phyloP scores from a whole-genome alignment of 2,113 vertebrate species.

The Chaetodon auriga region DNA sequence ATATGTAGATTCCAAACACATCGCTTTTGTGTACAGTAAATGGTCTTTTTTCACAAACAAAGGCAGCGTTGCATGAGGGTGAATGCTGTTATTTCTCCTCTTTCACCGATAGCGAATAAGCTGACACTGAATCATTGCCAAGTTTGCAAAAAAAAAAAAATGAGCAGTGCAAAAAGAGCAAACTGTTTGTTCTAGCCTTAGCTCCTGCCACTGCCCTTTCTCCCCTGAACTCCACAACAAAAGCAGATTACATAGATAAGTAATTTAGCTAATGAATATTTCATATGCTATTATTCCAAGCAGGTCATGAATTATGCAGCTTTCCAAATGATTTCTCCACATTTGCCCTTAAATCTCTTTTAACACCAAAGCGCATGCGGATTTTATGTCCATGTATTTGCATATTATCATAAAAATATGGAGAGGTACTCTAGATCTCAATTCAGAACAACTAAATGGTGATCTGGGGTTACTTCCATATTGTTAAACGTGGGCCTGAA shows the following conservation, averaged over 20 bases:
- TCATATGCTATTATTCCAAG: constrained; percentile 78
- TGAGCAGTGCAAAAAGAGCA: constrained; percentile 32
- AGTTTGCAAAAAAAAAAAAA: neutral
- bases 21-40: constrained; percentile 11
- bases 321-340: constrained; percentile 62
- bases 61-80: constrained; percentile 3
- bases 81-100: constrained; percentile 16
- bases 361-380: constrained; percentile 42
- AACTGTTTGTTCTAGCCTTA: constrained; percentile 55
- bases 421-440: neutral
- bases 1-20: constrained; percentile 24
- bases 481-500: neutral
- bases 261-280: constrained; percentile 80
- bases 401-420: constrained; percentile 63
- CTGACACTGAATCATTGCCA: constrained; percentile 37
- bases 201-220: constrained; percentile 51
- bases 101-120: constrained; percentile 51
- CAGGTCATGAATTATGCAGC: constrained; percentile 79
- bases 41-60: constrained; percentile 38
- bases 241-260: constrained; percentile 72
- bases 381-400: constrained; percentile 54
- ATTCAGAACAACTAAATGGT: neutral
- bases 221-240: constrained; percentile 71
- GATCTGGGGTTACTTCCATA: neutral
- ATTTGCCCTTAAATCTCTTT: constrained; percentile 66